phyloP scores from a whole-genome alignment of 2,888 invertebrate genomes.

The Perdita meconis region DNA sequence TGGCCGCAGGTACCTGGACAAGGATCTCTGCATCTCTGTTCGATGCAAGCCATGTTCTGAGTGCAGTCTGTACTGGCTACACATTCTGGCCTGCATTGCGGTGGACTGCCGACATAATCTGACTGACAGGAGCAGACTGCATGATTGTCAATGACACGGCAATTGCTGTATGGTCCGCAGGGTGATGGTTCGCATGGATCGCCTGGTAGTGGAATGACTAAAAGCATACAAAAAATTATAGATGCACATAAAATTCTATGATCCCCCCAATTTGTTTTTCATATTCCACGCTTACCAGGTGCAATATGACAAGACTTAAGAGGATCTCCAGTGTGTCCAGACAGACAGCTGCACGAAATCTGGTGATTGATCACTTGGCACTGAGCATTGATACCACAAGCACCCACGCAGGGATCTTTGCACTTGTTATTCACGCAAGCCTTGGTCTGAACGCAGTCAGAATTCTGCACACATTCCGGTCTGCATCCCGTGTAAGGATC shows the following conservation, averaged over 20 bases:
- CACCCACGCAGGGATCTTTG: constrained; percentile 92
- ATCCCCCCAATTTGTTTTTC: no score
- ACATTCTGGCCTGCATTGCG: constrained; percentile 92
- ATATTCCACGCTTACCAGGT: constrained; percentile 78
- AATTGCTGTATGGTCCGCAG: constrained; percentile 92
- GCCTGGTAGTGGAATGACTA: constrained; percentile 66
- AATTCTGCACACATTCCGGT: constrained; percentile 95
- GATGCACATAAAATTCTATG: not conserved
- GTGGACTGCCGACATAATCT: constrained; percentile 92
- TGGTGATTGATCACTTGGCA: constrained; percentile 93
- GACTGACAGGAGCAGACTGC: constrained; percentile 93
- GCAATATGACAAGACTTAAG: constrained; percentile 89
- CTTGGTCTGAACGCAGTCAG: constrained; percentile 91
- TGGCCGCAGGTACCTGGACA: constrained; percentile 93
- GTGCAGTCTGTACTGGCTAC: constrained; percentile 93
- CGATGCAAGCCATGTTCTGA: constrained; percentile 91
- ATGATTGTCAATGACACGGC: constrained; percentile 89
- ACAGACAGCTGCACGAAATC: constrained; percentile 90
- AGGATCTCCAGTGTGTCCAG: constrained; percentile 92
- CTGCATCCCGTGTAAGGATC: constrained; percentile 94
- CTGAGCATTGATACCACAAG: constrained; percentile 93
- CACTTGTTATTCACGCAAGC: constrained; percentile 94
- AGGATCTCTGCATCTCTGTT: constrained; percentile 92
- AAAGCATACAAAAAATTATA: not conserved
- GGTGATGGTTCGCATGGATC: constrained; percentile 89